Percentiles rank a stretch among this genome's conserved stretches.
phyloP scores from a whole-genome alignment of 2,888 invertebrate species.

The Conchocele bisecta region DNA sequence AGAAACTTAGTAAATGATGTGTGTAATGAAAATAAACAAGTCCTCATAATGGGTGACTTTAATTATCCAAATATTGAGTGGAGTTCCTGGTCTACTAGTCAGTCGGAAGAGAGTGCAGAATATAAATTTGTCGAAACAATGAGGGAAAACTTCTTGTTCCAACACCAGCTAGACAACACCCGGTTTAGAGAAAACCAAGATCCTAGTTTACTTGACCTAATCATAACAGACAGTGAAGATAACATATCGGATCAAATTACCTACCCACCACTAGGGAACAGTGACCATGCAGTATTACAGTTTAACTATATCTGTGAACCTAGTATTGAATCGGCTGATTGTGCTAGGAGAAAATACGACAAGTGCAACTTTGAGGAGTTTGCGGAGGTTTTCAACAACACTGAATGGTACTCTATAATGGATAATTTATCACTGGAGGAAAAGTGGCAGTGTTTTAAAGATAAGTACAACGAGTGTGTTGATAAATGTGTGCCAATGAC shows the following conservation, averaged over 20 bases:
- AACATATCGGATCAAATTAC: no score
- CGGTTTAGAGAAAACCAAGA: background rate
- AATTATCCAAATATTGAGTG: slow-evolving; percentile 18
- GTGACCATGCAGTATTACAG: no score
- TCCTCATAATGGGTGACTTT: slow-evolving; percentile 15
- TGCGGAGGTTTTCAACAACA: background rate
- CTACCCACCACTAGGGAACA: no score
- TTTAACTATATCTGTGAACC: no score
- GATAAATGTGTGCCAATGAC: background rate
- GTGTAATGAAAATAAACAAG: background rate
- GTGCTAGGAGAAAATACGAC: background rate
- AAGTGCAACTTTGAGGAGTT: background rate
- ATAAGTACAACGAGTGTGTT: background rate
- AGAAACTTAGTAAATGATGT: background rate
- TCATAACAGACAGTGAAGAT: background rate
- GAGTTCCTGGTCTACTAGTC: background rate
- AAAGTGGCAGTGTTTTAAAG: slow-evolving; percentile 1
- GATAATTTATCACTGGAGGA: background rate
- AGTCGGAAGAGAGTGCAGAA: background rate
- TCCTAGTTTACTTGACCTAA: background rate
- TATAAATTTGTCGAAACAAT: slow-evolving; percentile 16
- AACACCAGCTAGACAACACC: background rate
- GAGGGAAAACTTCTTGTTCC: slow-evolving; percentile 5
- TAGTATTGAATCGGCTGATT: no score
- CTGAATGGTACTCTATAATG: slow-evolving; percentile 1